Percentiles rank a stretch among this genome's conserved stretches.
Evolutionary conservation across 2,113 vertebrate species (phyloP).

Genomic region (Cathartes aura): DNA sequence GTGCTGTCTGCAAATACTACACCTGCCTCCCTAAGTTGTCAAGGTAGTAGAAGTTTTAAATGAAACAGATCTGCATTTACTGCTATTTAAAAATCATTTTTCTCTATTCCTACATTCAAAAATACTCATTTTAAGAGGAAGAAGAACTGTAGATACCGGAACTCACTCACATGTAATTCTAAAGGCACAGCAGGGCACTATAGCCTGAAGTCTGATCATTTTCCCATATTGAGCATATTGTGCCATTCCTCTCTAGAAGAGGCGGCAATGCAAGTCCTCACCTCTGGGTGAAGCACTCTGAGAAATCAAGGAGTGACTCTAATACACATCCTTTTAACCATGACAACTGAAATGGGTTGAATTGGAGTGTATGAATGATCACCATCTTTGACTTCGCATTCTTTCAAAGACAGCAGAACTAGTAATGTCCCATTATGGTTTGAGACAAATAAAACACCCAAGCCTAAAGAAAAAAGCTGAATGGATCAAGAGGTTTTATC

Average conservation of each 20-base stretch:
- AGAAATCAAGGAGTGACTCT: neutral
- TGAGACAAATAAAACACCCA: neutral
- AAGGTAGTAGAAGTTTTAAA: neutral
- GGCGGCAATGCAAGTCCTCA: neutral
- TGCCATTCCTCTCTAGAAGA: neutral
- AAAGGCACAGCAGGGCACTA: neutral
- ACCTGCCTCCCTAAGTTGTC: neutral
- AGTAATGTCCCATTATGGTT: neutral
- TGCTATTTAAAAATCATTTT: neutral
- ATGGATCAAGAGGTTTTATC: neutral
- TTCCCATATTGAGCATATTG: neutral
- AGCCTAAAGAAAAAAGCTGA: neutral
- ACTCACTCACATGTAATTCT: neutral
- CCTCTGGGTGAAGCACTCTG: neutral
- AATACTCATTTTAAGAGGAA: neutral
- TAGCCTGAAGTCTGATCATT: neutral
- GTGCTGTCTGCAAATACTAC: neutral
- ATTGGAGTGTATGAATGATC: neutral
- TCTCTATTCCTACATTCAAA: neutral
- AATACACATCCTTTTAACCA: neutral
- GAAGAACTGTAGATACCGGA: neutral
- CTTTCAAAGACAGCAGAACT: neutral
- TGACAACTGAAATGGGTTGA: neutral
- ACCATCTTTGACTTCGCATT: neutral
- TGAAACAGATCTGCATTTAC: neutral